Base-by-base conservation (phyloP, 2,888 invertebrate species). In the Nemapogon koenigi region DNA sequence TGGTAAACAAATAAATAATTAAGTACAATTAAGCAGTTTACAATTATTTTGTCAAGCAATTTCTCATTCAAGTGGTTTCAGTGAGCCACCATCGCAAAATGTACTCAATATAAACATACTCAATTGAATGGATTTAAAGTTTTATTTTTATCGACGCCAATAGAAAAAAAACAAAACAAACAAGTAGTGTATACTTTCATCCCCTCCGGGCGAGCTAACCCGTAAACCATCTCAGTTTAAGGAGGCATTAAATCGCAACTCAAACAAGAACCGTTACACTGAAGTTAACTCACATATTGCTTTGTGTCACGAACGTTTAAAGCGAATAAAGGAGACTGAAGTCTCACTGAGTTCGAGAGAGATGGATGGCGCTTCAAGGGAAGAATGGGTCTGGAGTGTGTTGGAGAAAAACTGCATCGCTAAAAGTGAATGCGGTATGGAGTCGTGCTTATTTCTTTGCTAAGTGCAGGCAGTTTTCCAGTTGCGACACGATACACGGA, bases 351-450 rank as follows among this genome's bases (percentile, higher is more conserved):
- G 17, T 11, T 14, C 11, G 22, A 25, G 25, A 35, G 25, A 14
- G 25, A 73, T 51, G 67, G 70, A 62, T 54, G 57, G 50, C 53
- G 54, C 61, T 54, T 57, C 50, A 51, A 53, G 62, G 59, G 61
- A 62, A 67, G 71, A 72, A 66, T 63, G 69, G 68, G 64, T 62
- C 60, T 63, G 69, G 69, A 72, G 75, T 67, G 73, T 60, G 70
- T 69, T 73, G 62, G 76, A 75, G 73, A 75, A 75, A 76, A 78
- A 76, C 78, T 76, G 73, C 73, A 72, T 62, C 70, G 75, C 75
- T 76, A 75, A 76, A 76, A 76, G 76, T 76, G 75, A 78, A 78
- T 73, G 78, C 78, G 75, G 78, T 76, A 73, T 75, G 76, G 75
- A 75, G 75, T 69, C 69, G 57, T 68, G 72, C 73, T 76, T 76